phyloP scores from a whole-genome alignment of 2,113 vertebrate species.

The Microcebus ravelobensis region DNA sequence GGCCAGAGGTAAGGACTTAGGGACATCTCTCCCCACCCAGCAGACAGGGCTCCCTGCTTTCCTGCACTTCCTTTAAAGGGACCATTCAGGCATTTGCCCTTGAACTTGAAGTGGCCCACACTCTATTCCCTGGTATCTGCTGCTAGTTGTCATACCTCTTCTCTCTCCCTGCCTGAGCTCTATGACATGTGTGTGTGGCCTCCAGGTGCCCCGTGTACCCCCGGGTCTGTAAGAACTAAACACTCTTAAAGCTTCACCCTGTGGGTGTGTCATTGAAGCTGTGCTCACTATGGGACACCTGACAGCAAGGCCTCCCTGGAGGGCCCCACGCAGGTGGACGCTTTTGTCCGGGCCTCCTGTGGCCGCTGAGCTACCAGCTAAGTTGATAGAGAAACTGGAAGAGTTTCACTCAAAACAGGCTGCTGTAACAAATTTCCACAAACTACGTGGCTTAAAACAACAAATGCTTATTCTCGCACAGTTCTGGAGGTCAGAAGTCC shows the following conservation, averaged over 20 bases:
- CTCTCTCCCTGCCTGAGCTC: background rate
- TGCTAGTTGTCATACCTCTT: background rate
- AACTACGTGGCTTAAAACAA: background rate
- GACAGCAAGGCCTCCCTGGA: background rate
- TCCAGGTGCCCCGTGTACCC: background rate
- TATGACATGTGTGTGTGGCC: background rate
- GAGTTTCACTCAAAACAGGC: background rate
- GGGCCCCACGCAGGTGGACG: no score
- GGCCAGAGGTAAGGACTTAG: background rate
- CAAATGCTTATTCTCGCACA: background rate
- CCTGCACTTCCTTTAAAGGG: background rate
- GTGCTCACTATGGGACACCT: background rate
- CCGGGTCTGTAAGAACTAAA: background rate
- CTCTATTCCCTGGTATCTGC: background rate
- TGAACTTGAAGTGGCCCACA: background rate
- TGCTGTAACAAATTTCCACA: background rate
- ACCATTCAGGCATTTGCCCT: background rate
- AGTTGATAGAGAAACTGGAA: background rate
- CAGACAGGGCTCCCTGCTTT: background rate
- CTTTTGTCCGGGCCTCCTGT: no score
- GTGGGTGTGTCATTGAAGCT: background rate
- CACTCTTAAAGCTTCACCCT: background rate
- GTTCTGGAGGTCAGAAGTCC: background rate
- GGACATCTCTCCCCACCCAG: background rate
- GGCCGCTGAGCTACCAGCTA: background rate